Conservation (phyloP, 2,888 invertebrate species). For the Xanthorhoe designata region DNA sequence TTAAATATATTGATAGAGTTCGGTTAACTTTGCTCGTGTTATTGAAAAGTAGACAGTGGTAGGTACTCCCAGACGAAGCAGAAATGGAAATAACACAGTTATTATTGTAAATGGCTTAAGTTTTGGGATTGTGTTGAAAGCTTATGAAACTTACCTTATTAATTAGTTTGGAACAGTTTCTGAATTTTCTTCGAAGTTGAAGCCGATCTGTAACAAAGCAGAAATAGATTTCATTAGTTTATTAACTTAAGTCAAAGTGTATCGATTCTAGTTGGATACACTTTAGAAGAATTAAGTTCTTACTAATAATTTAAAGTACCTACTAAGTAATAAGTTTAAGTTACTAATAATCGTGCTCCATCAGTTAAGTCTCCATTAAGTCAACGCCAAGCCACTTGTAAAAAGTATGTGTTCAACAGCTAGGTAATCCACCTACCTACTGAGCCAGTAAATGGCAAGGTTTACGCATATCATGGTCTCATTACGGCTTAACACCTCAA, state of each 20-base stretch:
- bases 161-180: constrained; percentile 30
- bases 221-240: constrained; percentile 13
- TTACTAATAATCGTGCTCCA: too few relatives aligned
- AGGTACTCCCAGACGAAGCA: neutral
- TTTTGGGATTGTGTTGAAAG: constrained; percentile 24
- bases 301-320: neutral
- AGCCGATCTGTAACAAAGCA: constrained; percentile 37
- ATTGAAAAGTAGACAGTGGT: neutral
- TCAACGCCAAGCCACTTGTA: neutral
- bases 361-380: too few relatives aligned
- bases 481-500: constrained; percentile 33
- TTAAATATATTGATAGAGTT: neutral
- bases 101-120: constrained; percentile 17
- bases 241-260: neutral
- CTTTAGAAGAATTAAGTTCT: neutral
- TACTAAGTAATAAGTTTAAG: too few relatives aligned
- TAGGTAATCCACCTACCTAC: constrained; percentile 3
- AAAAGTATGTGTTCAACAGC: neutral
- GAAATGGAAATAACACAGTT: constrained; percentile 11
- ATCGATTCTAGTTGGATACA: neutral
- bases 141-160: constrained; percentile 34
- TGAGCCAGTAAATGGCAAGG: constrained; percentile 12
- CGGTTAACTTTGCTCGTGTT: neutral
- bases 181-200: constrained; percentile 25
- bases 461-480: constrained; percentile 22